These are phyloP conservation scores for Leucoraja erinaceus DNA, from an alignment of 2,113 vertebrate species.

Conservation along the genomic window DNA sequence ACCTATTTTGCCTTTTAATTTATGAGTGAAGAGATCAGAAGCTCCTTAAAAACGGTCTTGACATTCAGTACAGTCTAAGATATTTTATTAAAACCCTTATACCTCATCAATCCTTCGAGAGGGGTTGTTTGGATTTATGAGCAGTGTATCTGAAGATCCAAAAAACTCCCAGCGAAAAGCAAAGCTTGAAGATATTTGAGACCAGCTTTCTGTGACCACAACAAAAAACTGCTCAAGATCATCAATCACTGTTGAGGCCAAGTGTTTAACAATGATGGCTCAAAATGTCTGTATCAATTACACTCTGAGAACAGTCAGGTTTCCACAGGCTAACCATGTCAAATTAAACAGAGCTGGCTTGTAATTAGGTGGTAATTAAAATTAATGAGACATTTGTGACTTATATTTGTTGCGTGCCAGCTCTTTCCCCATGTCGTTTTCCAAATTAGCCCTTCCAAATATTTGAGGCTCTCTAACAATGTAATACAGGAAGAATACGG, in stretches of 20 bases:
- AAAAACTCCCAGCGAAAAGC: background rate
- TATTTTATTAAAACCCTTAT: background rate
- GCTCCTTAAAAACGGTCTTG: background rate
- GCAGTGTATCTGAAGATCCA: background rate
- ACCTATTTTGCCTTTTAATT: background rate
- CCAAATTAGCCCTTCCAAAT: background rate
- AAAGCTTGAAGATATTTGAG: background rate
- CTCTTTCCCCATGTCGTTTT: background rate
- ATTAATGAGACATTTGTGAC: slow-evolving; percentile 39
- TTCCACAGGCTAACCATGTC: slow-evolving; percentile 57
- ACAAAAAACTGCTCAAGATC: background rate
- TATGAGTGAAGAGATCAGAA: background rate
- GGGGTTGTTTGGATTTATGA: background rate
- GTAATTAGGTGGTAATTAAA: slow-evolving; percentile 62
- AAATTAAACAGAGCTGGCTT: slow-evolving; percentile 56
- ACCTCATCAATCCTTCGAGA: background rate
- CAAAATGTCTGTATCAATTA: slow-evolving; percentile 62
- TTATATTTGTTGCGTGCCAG: background rate
- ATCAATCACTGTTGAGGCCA: background rate
- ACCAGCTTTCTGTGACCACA: background rate
- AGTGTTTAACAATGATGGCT: background rate
- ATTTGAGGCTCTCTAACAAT: background rate
- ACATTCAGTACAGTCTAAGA: background rate
- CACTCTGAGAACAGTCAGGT: slow-evolving; percentile 55
- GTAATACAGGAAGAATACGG: background rate